Base-by-base conservation (phyloP, 2,797 vertebrate species). In the Sebastes hopkinsi region DNA sequence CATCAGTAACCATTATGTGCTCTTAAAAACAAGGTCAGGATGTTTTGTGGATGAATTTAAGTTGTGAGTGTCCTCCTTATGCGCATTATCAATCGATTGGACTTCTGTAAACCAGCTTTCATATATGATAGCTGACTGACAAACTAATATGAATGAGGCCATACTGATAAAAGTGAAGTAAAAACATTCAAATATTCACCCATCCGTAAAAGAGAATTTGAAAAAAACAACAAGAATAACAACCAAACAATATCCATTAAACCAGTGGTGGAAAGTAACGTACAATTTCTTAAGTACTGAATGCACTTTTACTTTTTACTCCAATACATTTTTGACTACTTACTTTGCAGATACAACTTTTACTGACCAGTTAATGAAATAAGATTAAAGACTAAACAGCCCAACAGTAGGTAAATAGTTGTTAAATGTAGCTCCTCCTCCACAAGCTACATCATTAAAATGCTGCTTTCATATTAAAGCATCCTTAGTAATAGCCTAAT, bases 1-100 rank as follows among this genome's bases (percentile, higher is more conserved):
- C 79, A 62, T 78, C 73, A 81, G 78, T 77, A 38, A 60, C 69
- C 81, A 80, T 90, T 83, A 85, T 72, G 56, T 76, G 64, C 72
- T 82, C 58, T 64, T 83, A 56, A 74, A 81, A 83, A 82, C 77
- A 82, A 81, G 75, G 75, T 69, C 80, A 87, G 54, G 59, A 72
- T 76, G 61, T 75, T 81, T 62, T 67, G 65, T 70, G 56, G 84
- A 75, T 79, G 46, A 62, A 77, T 59, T 32, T 3, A 61, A 71
- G 20, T 78, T 34, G 16, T 60, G 29, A 69, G 65, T 71, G 55
- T 29, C 56, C 50, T 29, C 56, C 55, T 30, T 67, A 2, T 14
- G 30, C 73, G 46, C 2, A 64, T 58, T 10, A 42, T 60, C 66
- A 27, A 20, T 50, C 11, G 10, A 60, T 67, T 23, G 6, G 46